Evolutionary conservation across 2,113 vertebrate species (phyloP), one percentile per base, ranked within the genome.

Genomic region (Oenanthe oenanthe): DNA sequence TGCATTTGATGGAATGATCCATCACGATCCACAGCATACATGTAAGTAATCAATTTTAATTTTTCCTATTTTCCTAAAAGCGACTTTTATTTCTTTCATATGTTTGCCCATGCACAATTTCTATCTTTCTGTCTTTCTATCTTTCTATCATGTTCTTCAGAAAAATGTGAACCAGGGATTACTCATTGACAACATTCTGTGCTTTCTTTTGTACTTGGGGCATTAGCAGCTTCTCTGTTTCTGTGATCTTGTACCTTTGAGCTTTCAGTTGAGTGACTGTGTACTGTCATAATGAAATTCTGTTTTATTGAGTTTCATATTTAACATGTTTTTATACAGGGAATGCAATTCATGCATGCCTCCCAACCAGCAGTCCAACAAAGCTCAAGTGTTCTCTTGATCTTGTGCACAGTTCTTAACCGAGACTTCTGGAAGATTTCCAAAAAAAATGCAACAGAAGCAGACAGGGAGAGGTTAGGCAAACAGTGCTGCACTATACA

Each of bases 401-500:
- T 96, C 91, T 88, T 24, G 7, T 85, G 92, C 84, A 77, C 26
- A 93, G 45, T 89, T 94, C 94, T 95, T 94, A 93, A 40, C 70
- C 66, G 93, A 87, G 63, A 73, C 88, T 92, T 93, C 93, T 97
- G 96, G 89, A 96, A 70, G 13, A 8, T 79, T 54, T 94, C 93
- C 92, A 97, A 58, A 86, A 81, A 95, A 97, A 98, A 94, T 96
- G 73, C 72, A 95, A 54, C 90, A 89, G 93, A 95, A 93, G 82
- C 76, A 95, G 91, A 73, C 60, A 48, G 47, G 54, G 84, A 85
- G 86, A 95, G 70, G 63, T 85, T 90, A 77, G 70, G 58, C 47
- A 92, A 96, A 94, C 88, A 97, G 50, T 72, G 53, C 76, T 77
- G 21, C 67, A 68, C 96, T 95, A 94, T 91, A 81, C 83, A 90